phyloP scores from a whole-genome alignment of 2,797 vertebrate species.

The Xerus rutilus region DNA sequence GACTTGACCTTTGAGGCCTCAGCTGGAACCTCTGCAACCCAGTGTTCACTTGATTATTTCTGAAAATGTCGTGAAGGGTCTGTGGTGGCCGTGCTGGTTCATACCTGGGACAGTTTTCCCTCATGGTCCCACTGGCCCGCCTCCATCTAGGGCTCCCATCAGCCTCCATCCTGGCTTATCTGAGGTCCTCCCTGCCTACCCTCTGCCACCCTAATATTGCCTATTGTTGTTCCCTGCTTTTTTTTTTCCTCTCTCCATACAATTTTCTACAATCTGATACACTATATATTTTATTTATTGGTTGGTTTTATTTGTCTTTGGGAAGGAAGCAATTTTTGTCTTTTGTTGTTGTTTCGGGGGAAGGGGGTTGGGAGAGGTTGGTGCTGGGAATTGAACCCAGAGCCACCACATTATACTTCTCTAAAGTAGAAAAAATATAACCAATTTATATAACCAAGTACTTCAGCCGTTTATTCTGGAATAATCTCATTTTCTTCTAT shows the following conservation, averaged over 20 bases:
- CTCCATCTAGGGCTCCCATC: too few species aligned
- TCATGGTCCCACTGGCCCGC: not conserved
- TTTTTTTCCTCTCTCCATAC: not conserved
- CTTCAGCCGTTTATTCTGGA: not conserved
- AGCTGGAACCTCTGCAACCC: not conserved
- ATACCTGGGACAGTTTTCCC: not conserved
- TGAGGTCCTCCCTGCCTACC: not conserved
- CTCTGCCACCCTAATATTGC: not conserved
- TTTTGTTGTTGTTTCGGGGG: not conserved
- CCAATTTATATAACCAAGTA: not conserved
- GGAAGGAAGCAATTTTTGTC: not conserved
- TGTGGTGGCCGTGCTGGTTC: not conserved
- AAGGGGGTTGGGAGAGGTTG: not conserved
- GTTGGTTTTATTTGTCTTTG: not conserved
- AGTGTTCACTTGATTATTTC: not conserved
- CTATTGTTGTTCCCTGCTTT: not conserved
- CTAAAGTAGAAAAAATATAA: constrained; percentile 28
- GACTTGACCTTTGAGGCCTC: not conserved
- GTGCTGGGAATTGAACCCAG: not conserved
- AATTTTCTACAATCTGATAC: not conserved
- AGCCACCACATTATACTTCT: constrained; percentile 2
- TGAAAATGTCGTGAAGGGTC: not conserved
- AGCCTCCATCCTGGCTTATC: not conserved
- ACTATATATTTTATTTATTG: not conserved
- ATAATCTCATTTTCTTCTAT: not conserved